Evolutionary conservation across 2,113 vertebrate species (phyloP).

Genomic region (Strigops habroptila): DNA sequence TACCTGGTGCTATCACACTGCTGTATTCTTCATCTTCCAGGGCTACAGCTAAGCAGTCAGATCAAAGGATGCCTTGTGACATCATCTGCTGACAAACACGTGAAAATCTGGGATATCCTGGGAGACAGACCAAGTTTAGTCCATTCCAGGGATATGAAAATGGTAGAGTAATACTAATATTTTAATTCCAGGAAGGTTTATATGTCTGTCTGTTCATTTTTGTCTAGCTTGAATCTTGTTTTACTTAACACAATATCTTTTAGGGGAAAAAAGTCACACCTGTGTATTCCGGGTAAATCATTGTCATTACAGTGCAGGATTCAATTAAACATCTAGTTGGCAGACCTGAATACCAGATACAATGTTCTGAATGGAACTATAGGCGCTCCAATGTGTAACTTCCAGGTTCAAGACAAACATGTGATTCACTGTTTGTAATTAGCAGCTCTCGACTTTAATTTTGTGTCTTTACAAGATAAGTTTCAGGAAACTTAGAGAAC

Average conservation of each 20-base stretch:
- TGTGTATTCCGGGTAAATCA: not conserved
- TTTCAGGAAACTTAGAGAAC: not conserved
- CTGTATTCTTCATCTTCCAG: constrained; percentile 60
- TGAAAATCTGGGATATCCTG: constrained; percentile 96
- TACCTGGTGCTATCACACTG: not conserved
- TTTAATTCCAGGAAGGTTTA: not conserved
- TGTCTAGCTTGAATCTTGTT: not conserved
- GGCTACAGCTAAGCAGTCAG: constrained; percentile 92
- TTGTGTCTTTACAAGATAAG: not conserved
- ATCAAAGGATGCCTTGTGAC: constrained; percentile 95
- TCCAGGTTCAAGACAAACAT: not conserved
- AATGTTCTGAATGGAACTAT: not conserved
- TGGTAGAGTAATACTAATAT: constrained; percentile 75
- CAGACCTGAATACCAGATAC: not conserved
- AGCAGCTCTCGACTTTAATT: not conserved
- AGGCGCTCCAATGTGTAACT: not conserved
- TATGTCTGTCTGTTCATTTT: not conserved
- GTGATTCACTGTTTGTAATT: not conserved
- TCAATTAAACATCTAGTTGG: not conserved
- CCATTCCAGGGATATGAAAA: constrained; percentile 96
- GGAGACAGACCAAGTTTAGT: constrained; percentile 89
- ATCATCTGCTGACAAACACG: constrained; percentile 88
- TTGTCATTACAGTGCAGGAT: not conserved
- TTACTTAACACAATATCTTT: not conserved
- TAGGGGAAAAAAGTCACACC: not conserved